Evolutionary conservation across 2,797 vertebrate genomes (phyloP).

Genomic region (Lutjanus campechanus): DNA sequence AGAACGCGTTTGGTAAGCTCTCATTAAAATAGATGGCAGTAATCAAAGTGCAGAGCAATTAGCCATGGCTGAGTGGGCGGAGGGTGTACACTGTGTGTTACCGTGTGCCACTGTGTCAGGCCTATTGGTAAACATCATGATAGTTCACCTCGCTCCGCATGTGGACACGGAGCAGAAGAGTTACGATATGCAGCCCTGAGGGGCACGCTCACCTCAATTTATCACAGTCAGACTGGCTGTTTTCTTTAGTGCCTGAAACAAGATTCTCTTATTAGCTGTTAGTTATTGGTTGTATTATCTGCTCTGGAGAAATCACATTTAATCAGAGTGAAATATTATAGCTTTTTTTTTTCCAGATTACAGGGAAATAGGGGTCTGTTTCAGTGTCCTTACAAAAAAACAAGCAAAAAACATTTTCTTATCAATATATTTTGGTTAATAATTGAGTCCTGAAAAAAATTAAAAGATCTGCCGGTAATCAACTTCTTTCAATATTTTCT

Average conservation of each 20-base stretch:
- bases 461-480: background rate
- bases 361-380: background rate
- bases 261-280: conserved; percentile 58
- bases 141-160: conserved; percentile 58
- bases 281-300: conserved; percentile 54
- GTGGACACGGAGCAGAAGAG: conserved; percentile 61
- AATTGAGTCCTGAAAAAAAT: background rate
- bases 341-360: conserved; percentile 8
- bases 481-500: background rate
- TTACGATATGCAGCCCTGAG: conserved; percentile 58
- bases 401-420: background rate
- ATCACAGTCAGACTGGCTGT: conserved; percentile 57
- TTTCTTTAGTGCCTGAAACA: conserved; percentile 59
- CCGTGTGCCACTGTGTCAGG: conserved; percentile 70
- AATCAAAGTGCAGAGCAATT: conserved; percentile 87
- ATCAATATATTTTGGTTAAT: background rate
- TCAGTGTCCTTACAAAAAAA: background rate
- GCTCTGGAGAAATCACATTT: conserved; percentile 53
- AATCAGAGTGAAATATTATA: conserved; percentile 26
- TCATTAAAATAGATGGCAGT: conserved; percentile 88
- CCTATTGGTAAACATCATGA: conserved; percentile 71
- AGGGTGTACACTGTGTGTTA: conserved; percentile 58
- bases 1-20: conserved; percentile 69
- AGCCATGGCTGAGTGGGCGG: conserved; percentile 77
- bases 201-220: conserved; percentile 58